phyloP scores from a whole-genome alignment of 1,140 invertebrate species.

The Phthorimaea operculella region DNA sequence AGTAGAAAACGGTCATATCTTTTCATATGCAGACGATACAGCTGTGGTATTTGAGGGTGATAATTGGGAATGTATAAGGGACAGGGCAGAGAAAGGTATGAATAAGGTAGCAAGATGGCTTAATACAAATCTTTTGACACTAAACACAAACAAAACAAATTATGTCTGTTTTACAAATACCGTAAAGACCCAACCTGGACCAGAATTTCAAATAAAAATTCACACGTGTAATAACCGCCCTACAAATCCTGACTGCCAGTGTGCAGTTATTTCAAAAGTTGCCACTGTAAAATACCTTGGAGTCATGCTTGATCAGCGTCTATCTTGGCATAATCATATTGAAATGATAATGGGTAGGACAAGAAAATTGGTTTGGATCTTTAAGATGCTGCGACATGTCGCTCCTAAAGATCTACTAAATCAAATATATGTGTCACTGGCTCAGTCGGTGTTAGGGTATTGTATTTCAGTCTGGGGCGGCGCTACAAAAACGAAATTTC shows the following conservation, averaged over 20 bases:
- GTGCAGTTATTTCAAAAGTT: neutral
- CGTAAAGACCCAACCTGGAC: neutral
- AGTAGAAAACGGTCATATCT: neutral
- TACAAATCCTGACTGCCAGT: neutral
- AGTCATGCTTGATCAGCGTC: conserved; percentile 5
- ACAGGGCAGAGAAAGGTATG: neutral
- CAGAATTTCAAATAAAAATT: conserved; percentile 5
- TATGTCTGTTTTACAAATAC: conserved; percentile 7
- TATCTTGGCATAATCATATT: conserved; percentile 7
- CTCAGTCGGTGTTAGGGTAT: conserved; percentile 4
- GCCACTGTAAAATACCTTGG: conserved; percentile 7
- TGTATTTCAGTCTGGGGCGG: conserved; percentile 9
- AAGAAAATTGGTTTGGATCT: conserved; percentile 8
- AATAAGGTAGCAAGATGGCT: neutral
- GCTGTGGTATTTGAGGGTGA: conserved; percentile 9
- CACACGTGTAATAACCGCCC: conserved; percentile 1
- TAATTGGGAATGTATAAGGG: neutral
- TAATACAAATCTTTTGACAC: conserved; percentile 5
- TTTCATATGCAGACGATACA: conserved; percentile 9
- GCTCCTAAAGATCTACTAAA: neutral
- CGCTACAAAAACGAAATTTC: conserved; percentile 6
- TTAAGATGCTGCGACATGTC: neutral
- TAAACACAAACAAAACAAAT: conserved; percentile 11
- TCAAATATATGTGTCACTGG: conserved; percentile 2
- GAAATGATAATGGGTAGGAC: neutral